These are phyloP conservation scores for Clupea harengus DNA, from an alignment of 2,113 vertebrate genomes.

Conservation along the genomic window DNA sequence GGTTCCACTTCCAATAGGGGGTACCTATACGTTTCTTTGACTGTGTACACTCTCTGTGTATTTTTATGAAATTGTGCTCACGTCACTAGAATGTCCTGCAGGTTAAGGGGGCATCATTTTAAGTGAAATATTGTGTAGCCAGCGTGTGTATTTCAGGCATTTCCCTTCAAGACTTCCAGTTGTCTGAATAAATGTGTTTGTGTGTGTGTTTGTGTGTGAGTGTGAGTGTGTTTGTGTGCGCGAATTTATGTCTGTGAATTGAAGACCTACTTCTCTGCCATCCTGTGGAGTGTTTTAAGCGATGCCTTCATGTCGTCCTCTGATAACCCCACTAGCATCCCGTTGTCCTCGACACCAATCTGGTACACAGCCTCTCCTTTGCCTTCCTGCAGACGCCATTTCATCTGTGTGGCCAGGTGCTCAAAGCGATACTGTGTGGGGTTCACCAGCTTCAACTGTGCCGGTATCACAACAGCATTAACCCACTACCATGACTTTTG, in stretches of 20 bases:
- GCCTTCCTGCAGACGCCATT: conserved; percentile 97
- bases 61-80: too few species aligned
- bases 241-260: neutral
- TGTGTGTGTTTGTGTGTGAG: too few species aligned
- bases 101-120: too few species aligned
- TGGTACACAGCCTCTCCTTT: conserved; percentile 96
- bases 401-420: conserved; percentile 98
- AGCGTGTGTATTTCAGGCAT: too few species aligned
- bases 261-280: conserved; percentile 89
- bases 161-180: too few species aligned
- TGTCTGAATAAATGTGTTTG: neutral
- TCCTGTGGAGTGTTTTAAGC: conserved; percentile 87
- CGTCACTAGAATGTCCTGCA: too few species aligned
- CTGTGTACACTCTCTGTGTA: too few species aligned
- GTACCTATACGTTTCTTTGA: too few species aligned
- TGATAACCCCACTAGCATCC: conserved; percentile 90
- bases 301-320: conserved; percentile 95
- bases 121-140: too few species aligned
- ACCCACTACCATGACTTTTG: neutral
- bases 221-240: neutral
- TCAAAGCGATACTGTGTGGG: conserved; percentile 97
- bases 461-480: neutral
- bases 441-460: conserved; percentile 92
- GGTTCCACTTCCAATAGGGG: too few species aligned
- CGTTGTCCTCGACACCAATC: conserved; percentile 97